phyloP scores from a whole-genome alignment of 2,113 vertebrate genomes.

The Actinemys pallida region DNA sequence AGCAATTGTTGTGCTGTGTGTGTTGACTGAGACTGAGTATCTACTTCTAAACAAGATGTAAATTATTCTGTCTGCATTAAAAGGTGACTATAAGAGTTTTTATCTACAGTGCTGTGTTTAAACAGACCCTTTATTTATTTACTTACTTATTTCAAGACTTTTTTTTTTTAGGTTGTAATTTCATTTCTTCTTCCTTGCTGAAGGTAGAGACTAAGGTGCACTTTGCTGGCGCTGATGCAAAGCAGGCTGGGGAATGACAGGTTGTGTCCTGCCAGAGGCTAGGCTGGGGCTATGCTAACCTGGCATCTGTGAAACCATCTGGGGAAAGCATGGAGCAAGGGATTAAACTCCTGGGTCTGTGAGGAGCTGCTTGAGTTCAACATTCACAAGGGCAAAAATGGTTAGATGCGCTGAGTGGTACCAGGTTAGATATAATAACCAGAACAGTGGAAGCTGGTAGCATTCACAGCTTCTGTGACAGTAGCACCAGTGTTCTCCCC shows the following conservation, averaged over 20 bases:
- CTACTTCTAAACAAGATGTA: neutral
- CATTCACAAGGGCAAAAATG: neutral
- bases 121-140: neutral
- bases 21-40: neutral
- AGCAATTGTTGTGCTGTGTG: neutral
- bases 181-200: neutral
- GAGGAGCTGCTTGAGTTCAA: neutral
- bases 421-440: neutral
- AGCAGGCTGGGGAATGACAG: neutral
- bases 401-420: rapidly evolving
- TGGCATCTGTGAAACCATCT: neutral
- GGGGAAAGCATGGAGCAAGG: neutral
- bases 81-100: neutral
- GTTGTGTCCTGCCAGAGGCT: neutral
- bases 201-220: neutral
- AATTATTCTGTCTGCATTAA: neutral
- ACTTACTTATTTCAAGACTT: neutral
- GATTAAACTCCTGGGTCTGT: neutral
- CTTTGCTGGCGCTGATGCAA: neutral
- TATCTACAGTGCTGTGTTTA: neutral
- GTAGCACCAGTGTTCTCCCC: neutral
- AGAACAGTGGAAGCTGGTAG: neutral
- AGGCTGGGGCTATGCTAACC: neutral
- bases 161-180: neutral
- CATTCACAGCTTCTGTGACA: neutral